Conservation (phyloP, 2,113 vertebrate genomes). For the Phodopus roborovskii region DNA sequence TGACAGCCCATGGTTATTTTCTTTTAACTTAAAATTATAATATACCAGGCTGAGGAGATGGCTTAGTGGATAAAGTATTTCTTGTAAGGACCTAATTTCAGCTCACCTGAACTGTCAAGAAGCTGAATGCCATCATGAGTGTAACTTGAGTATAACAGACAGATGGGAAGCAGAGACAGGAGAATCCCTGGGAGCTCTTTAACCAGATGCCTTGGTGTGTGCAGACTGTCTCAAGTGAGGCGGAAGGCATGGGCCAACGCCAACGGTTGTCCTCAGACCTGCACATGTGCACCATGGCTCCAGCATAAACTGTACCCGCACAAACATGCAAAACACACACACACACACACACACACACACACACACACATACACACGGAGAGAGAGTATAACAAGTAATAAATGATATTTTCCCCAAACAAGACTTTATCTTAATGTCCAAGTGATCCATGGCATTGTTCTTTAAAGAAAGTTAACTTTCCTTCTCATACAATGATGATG, state of each 20-base stretch:
- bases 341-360: not conserved
- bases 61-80: too few relatives aligned
- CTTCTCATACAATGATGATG: slow-evolving; percentile 28
- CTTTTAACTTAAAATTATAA: slow-evolving; percentile 20
- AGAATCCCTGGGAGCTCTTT: not conserved
- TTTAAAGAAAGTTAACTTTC: slow-evolving; percentile 65
- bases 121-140: not conserved
- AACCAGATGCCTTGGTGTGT: not conserved
- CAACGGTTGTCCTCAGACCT: not conserved
- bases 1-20: slow-evolving; percentile 55
- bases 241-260: too few relatives aligned
- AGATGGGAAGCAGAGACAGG: too few relatives aligned
- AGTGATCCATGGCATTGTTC: slow-evolving; percentile 41
- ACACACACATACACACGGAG: not conserved
- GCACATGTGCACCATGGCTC: not conserved
- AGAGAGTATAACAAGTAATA: slow-evolving; percentile 24
- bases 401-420: slow-evolving; percentile 52
- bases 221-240: not conserved
- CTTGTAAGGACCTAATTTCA: not conserved
- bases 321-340: not conserved
- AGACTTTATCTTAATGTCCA: slow-evolving; percentile 36
- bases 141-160: too few relatives aligned
- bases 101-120: not conserved
- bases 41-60: not conserved
- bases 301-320: not conserved